These are phyloP conservation scores for Coremacera marginata DNA, from an alignment of 2,888 invertebrate genomes.

Conservation along the genomic window DNA sequence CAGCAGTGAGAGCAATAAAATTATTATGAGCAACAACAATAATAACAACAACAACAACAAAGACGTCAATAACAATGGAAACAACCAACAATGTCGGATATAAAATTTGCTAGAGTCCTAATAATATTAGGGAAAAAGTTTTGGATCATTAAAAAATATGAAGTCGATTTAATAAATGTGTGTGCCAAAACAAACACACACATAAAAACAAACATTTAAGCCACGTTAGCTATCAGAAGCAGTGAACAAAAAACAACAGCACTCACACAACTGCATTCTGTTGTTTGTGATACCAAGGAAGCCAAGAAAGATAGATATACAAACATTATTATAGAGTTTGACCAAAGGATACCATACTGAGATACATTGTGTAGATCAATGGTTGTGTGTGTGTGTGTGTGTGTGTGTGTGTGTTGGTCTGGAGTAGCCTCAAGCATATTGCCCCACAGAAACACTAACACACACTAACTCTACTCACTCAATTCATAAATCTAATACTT, in stretches of 20 bases:
- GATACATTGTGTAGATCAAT: background rate
- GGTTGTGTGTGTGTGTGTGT: no score
- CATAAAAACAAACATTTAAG: constrained; percentile 23
- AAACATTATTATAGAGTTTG: constrained; percentile 24
- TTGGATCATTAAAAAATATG: constrained; percentile 59
- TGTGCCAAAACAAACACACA: constrained; percentile 35
- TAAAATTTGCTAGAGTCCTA: background rate
- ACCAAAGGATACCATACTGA: constrained; percentile 25
- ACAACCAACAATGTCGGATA: background rate
- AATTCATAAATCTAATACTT: constrained; percentile 36
- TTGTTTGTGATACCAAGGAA: background rate
- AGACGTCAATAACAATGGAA: background rate
- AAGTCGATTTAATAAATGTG: constrained; percentile 61
- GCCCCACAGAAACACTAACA: constrained; percentile 4
- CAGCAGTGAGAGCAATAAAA: background rate
- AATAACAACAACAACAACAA: background rate
- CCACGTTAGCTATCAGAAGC: background rate
- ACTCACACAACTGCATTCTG: constrained; percentile 42
- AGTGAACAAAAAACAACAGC: constrained; percentile 42
- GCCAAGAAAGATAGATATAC: background rate
- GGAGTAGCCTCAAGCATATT: background rate
- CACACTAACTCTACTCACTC: constrained; percentile 10
- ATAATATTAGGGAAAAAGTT: constrained; percentile 42
- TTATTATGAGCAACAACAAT: background rate
- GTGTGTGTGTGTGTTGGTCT: background rate